Evolutionary conservation across 2,888 invertebrate genomes (phyloP).

Genomic region (Hyposoter didymator): DNA sequence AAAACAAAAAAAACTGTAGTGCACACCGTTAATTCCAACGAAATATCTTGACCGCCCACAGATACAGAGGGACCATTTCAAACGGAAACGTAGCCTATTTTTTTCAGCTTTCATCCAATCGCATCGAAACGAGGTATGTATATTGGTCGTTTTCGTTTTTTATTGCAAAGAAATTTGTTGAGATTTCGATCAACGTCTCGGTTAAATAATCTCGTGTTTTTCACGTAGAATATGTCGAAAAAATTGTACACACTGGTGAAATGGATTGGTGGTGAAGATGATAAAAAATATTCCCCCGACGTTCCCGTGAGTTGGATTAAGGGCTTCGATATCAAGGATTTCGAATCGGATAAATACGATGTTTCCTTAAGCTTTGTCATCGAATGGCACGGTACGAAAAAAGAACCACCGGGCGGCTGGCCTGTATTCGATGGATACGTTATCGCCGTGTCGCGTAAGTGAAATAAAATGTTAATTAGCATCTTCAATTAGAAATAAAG

Average conservation of each 20-base stretch:
- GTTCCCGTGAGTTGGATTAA: conserved; percentile 54
- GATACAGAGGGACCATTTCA: background rate
- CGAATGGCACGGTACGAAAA: conserved; percentile 45
- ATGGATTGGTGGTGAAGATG: conserved; percentile 47
- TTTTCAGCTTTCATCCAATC: too few relatives aligned
- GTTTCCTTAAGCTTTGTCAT: conserved; percentile 36
- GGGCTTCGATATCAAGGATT: conserved; percentile 39
- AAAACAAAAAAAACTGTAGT: background rate
- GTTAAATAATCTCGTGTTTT: conserved; percentile 3
- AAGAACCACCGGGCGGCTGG: conserved; percentile 48
- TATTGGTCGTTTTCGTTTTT: background rate
- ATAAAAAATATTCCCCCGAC: conserved; percentile 33
- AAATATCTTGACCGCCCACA: background rate
- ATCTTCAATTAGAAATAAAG: too few relatives aligned
- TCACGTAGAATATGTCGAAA: conserved; percentile 14
- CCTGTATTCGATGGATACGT: conserved; percentile 47
- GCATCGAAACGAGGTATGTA: too few relatives aligned
- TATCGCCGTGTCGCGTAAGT: conserved; percentile 50
- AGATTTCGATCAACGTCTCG: background rate
- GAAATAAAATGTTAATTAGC: too few relatives aligned
- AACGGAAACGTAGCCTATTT: too few relatives aligned
- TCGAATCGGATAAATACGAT: conserved; percentile 46
- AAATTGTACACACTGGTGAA: conserved; percentile 49
- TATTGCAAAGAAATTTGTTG: background rate
- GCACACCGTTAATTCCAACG: background rate